These are phyloP conservation scores for Beroe forskalii DNA, from an alignment of 37 sponge, comb jelly and placozoan species.

Conservation along the genomic window DNA sequence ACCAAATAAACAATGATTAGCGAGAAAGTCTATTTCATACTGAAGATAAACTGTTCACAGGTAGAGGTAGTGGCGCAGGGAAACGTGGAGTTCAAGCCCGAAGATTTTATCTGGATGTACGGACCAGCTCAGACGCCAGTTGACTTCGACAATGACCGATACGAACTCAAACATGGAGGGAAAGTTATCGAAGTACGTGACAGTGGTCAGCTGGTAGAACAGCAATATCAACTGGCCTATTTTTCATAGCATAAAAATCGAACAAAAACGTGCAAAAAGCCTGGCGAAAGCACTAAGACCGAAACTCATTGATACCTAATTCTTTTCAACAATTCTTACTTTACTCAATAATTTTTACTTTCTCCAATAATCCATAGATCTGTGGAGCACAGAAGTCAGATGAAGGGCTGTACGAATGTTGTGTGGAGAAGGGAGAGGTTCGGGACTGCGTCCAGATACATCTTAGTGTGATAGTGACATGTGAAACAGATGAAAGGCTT, in stretches of 20 bases:
- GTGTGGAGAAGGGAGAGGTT: not conserved
- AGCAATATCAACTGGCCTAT: too few relatives aligned
- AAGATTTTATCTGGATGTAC: not conserved
- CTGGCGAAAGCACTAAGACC: too few relatives aligned
- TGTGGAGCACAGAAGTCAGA: not conserved
- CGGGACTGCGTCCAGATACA: not conserved
- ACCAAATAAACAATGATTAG: too few relatives aligned
- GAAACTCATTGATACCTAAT: too few relatives aligned
- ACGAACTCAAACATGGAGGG: not conserved
- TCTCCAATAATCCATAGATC: not conserved
- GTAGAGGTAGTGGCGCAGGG: not conserved
- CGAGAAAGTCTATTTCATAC: too few relatives aligned
- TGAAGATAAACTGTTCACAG: too few relatives aligned
- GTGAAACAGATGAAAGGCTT: not conserved
- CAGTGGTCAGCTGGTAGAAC: too few relatives aligned
- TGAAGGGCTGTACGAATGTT: conserved; percentile 17
- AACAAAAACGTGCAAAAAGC: too few relatives aligned
- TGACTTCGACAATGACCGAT: not conserved
- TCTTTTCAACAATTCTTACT: too few relatives aligned
- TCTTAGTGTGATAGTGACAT: not conserved
- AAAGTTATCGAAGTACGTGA: not conserved
- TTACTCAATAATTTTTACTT: too few relatives aligned
- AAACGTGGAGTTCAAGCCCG: not conserved
- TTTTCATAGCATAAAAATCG: too few relatives aligned
- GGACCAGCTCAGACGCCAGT: not conserved